Base-by-base conservation (phyloP, 2,888 invertebrate species). In the Sphinx pinastri region DNA sequence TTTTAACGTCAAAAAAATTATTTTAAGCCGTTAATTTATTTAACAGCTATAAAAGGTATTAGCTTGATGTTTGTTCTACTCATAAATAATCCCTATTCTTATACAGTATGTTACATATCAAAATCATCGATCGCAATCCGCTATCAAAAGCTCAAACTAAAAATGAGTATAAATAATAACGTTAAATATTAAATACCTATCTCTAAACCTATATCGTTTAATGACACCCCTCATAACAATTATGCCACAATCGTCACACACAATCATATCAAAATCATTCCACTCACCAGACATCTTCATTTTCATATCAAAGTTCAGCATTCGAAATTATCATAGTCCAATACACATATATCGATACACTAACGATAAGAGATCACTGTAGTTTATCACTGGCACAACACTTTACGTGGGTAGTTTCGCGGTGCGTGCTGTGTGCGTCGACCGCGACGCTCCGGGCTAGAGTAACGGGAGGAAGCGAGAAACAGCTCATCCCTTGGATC, bases 401-500 rank as follows among this genome's bases (percentile, higher is more conserved):
- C 60, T 63, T 63, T 63, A 19, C 63, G 63, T 63, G 63, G 47
- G 47, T 47, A 19, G 63, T 16, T 19, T 80, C 74, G 77, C 72
- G 77, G 71, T 55, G 55, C 73, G 58, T 76, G 84, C 81, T 83
- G 86, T 88, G 93, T 92, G 91, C 86, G 91, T 76, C 88, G 85
- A 81, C 89, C 88, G 89, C 91, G 88, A 84, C 94, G 92, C 83
- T 84, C 93, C 86, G 87, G 87, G 87, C 90, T 88, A 87, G 88
- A 93, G 88, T 94, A 94, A 91, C 90, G 92, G 89, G 93, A 91
- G 90, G 89, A 93, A 93, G 92, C 89, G 92, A 92, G 93, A 92
- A 84, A 87, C 88, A 87, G 89, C 93, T 92, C 95, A 95, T 95
- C 91, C 95, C 95, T 92, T 93, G 91, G 87, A 92, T 93, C 90